Evolutionary conservation across 2,888 invertebrate genomes (phyloP).

Genomic region (Phasia obesa): DNA sequence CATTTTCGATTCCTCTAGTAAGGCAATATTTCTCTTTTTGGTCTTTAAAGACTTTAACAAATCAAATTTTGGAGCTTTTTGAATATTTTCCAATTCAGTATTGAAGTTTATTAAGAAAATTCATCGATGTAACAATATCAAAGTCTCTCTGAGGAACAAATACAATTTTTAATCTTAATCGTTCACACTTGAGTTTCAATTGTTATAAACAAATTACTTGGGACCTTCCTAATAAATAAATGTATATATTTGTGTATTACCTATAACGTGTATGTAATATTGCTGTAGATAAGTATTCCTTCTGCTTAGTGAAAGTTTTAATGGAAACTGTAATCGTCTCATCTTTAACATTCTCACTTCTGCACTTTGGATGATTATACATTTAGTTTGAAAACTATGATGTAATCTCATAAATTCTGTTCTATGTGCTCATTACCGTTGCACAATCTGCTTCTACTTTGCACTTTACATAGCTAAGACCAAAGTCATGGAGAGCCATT

Average conservation of each 20-base stretch:
- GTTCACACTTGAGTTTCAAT: too few species aligned
- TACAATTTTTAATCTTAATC: too few species aligned
- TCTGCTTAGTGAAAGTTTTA: constrained; percentile 66
- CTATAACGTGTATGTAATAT: not conserved
- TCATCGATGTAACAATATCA: too few species aligned
- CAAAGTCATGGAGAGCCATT: constrained; percentile 36
- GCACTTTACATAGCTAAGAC: constrained; percentile 9
- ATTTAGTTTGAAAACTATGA: constrained; percentile 45
- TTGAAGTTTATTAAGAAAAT: too few species aligned
- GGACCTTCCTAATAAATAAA: not conserved
- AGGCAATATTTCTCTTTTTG: too few species aligned
- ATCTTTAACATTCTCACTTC: constrained; percentile 69
- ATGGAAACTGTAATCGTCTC: constrained; percentile 72
- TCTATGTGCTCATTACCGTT: constrained; percentile 61
- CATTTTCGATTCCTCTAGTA: too few species aligned
- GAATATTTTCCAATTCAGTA: too few species aligned
- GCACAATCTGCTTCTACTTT: constrained; percentile 43
- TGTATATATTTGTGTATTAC: not conserved
- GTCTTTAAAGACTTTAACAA: too few species aligned
- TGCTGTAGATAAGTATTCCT: constrained; percentile 5
- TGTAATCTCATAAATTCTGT: constrained; percentile 65
- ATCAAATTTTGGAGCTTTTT: too few species aligned
- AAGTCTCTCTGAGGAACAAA: too few species aligned
- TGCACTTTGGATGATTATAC: constrained; percentile 53
- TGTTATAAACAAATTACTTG: not conserved